A percentile compares a stretch with the other conserved stretches of the same genome.
Conservation (phyloP, 2,797 vertebrate species). For the Mus spretus region DNA sequence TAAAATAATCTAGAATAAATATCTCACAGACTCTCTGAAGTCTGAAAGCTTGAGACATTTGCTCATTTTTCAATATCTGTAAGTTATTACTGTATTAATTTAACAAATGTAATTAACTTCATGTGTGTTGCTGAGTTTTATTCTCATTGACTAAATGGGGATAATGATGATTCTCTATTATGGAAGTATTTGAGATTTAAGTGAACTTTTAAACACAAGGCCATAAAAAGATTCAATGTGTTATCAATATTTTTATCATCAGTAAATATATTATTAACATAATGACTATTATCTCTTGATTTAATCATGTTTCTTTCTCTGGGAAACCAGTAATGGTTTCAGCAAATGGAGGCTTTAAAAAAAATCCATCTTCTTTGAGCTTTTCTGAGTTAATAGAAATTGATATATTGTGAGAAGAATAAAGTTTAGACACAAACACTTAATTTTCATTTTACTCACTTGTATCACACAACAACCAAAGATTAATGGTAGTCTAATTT, state of each 20-base stretch:
- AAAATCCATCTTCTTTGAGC: neutral
- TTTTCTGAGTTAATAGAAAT: neutral
- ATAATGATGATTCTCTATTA: neutral
- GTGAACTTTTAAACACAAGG: neutral
- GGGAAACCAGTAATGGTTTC: neutral
- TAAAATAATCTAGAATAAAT: neutral
- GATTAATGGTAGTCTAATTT: neutral
- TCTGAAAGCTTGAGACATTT: neutral
- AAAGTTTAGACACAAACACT: neutral
- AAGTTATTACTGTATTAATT: neutral
- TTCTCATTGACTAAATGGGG: neutral
- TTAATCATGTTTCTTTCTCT: neutral
- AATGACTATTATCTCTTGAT: neutral
- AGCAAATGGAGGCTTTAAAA: neutral
- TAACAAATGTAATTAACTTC: slow-evolving; percentile 1
- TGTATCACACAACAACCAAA: neutral
- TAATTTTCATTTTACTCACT: neutral
- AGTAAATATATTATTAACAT: neutral
- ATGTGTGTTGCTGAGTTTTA: neutral
- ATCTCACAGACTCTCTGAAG: neutral
- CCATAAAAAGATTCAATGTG: neutral
- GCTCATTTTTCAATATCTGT: neutral
- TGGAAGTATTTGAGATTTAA: neutral
- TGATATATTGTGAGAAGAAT: neutral
- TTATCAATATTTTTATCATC: neutral